Conservation (phyloP, 2,888 invertebrate genomes). For the Cylloceria caligata region DNA sequence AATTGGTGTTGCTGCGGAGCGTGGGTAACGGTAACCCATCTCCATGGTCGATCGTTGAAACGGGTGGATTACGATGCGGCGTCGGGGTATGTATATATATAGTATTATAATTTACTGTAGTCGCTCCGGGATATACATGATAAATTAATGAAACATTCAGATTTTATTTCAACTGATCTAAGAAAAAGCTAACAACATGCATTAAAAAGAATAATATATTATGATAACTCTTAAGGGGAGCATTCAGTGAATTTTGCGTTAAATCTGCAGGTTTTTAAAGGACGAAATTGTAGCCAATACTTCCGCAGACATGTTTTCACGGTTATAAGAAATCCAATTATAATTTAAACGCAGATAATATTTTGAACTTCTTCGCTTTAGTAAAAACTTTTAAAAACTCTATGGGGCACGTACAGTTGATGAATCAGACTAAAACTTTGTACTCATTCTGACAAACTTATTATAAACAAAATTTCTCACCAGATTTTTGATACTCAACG, state of each 20-base stretch:
- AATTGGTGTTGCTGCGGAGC: slow-evolving; percentile 55
- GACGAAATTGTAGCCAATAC: too few species aligned
- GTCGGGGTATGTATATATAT: neutral
- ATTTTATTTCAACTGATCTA: neutral
- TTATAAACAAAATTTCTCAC: too few species aligned
- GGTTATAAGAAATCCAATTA: too few species aligned
- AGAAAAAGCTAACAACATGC: neutral
- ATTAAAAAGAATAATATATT: too few species aligned
- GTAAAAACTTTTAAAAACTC: too few species aligned
- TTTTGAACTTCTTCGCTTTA: too few species aligned
- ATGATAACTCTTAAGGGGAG: neutral
- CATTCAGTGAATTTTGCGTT: neutral
- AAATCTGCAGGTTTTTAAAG: neutral
- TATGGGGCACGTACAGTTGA: too few species aligned
- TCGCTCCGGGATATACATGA: neutral
- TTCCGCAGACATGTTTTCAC: too few species aligned
- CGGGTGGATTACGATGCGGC: slow-evolving; percentile 27
- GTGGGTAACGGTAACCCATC: slow-evolving; percentile 61
- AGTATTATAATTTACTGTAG: neutral
- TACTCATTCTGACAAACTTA: too few species aligned
- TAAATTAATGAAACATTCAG: slow-evolving; percentile 34
- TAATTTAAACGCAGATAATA: too few species aligned
- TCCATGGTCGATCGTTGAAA: slow-evolving; percentile 55
- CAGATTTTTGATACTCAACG: too few species aligned
- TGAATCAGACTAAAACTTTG: too few species aligned